Base-by-base conservation (phyloP, 1,140 invertebrate species). In the Tetramorium simillimum region DNA sequence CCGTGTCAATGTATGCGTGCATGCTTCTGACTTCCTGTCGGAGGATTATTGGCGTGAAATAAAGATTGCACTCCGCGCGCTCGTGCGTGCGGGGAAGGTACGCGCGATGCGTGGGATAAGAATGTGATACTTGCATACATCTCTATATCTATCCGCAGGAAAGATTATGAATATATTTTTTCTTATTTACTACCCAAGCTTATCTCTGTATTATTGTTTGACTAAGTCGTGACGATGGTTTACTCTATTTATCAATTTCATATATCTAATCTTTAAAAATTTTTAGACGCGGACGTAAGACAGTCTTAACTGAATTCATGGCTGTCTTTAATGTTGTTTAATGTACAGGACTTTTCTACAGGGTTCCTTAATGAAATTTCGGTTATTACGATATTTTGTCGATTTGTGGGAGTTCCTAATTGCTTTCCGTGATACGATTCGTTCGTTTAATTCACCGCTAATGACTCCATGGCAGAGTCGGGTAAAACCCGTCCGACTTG, bases 41-140 rank as follows among this genome's bases (percentile, higher is more conserved):
- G 80, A 60, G 69, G 80, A 84, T 84, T 84, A 84, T 84, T 84
- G 80, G 80, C 80, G 69, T 75, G 80, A 84, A 84, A 84, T 84
- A 84, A 84, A 84, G 80, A 84, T 84, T 75, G 80, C 80, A 82
- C 40, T 82, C 65, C 51, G 80, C 67, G 51, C 67, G 24, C 18
- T 56, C 63, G 62, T 69, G 67, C 67, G 37, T 73, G 67, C 21
- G 53, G 67, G 2, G 51, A 73, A 73, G 80, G 40, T 37, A 60
- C 67, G 51, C 40, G n/a, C n/a, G 77, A 33, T 67, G 77, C 77
- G 80, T 84, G 80, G 80, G 80, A 84, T 84, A 84, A 84, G 69
- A 84, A 75, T 75, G 80, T 37, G 53, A 84, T 84, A 84, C 53
- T 49, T 60, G 80, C 53, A 62, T 81, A 84, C 69, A 33, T 75